Percentiles rank a stretch among this genome's conserved stretches.
Evolutionary conservation across 2,113 vertebrate species (phyloP).

Genomic region (Capreolus pygargus): DNA sequence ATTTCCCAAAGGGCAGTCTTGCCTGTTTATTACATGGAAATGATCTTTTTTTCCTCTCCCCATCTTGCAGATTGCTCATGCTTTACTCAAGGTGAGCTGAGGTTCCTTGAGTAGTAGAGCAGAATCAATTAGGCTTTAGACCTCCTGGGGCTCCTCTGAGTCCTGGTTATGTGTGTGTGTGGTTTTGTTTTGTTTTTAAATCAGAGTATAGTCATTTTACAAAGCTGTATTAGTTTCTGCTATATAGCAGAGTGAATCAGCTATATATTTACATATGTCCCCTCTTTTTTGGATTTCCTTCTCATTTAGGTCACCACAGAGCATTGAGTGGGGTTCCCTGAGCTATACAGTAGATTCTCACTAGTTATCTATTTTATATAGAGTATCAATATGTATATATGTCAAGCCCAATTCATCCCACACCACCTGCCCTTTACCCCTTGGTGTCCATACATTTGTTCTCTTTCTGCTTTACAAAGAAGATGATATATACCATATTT

Average conservation of each 20-base stretch:
- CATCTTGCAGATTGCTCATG: not conserved
- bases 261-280: not conserved
- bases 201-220: not conserved
- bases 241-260: not conserved
- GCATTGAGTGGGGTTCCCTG: not conserved
- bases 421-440: not conserved
- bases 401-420: not conserved
- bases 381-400: not conserved
- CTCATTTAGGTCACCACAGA: not conserved
- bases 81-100: not conserved
- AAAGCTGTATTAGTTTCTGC: not conserved
- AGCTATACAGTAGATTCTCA: not conserved
- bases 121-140: not conserved
- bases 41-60: fast-evolving
- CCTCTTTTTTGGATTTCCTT: not conserved
- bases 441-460: not conserved
- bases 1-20: not conserved
- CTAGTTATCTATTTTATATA: not conserved
- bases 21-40: not conserved
- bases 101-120: not conserved
- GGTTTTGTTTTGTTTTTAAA: not conserved
- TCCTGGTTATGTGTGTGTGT: not conserved
- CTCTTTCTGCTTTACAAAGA: not conserved
- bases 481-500: not conserved
- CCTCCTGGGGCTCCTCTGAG: fast-evolving